phyloP scores from a whole-genome alignment of 1,140 invertebrate genomes.

The Lepidurus packardi region DNA sequence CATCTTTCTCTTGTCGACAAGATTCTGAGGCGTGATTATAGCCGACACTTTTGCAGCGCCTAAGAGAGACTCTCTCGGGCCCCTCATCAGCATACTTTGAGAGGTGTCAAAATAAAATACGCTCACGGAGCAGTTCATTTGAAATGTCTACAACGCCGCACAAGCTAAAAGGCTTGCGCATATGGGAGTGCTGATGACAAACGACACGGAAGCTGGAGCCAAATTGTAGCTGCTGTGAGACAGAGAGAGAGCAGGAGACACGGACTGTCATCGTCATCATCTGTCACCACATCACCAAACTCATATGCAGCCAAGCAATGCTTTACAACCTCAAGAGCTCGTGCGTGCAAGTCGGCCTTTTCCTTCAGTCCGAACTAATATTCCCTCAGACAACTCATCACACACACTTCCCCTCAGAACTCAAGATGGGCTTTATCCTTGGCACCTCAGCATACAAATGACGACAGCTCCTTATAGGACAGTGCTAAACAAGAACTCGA shows the following conservation, averaged over 20 bases:
- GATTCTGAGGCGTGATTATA: background rate
- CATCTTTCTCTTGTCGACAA: slow-evolving; percentile 4
- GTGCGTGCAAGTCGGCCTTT: background rate
- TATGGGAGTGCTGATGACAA: background rate
- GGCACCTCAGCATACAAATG: background rate
- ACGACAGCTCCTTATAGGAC: slow-evolving; percentile 14
- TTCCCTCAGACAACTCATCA: slow-evolving; percentile 8
- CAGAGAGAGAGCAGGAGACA: background rate
- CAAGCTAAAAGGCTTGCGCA: background rate
- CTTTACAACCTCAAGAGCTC: slow-evolving; percentile 21
- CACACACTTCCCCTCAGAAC: background rate
- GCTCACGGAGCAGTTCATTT: background rate
- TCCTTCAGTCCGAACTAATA: background rate
- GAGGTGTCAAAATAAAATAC: slow-evolving; percentile 12
- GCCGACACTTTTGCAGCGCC: background rate
- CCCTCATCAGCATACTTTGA: background rate
- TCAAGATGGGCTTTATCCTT: background rate
- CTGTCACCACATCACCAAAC: slow-evolving; percentile 12
- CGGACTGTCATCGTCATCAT: slow-evolving; percentile 4
- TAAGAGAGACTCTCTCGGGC: background rate
- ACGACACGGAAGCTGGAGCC: slow-evolving; percentile 12
- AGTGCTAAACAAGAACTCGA: background rate
- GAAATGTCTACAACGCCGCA: background rate
- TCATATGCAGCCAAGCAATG: slow-evolving; percentile 17
- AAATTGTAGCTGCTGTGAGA: slow-evolving; percentile 21